A percentile compares a stretch with the other conserved stretches of the same genome.
Evolutionary conservation across 2,113 vertebrate species (phyloP).

Genomic region (Gallinago undulata): DNA sequence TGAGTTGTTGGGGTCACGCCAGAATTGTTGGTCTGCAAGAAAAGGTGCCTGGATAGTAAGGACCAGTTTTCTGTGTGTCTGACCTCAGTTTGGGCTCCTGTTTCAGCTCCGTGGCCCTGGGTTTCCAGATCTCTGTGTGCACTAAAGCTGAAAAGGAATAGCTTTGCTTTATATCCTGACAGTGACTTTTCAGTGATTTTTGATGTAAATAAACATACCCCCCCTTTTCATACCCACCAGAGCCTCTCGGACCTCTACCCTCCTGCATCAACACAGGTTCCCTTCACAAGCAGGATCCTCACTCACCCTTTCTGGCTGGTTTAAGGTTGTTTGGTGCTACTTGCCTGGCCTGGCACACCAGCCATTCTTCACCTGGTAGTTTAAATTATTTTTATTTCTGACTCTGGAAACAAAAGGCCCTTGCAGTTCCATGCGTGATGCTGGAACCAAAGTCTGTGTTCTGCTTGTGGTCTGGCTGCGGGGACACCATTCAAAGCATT

Average conservation of each 20-base stretch:
- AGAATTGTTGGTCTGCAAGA: fast-evolving
- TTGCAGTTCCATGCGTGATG: not conserved
- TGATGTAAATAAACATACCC: not conserved
- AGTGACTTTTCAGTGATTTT: not conserved
- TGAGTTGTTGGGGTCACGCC: not conserved
- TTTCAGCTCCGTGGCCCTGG: not conserved
- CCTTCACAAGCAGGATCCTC: not conserved
- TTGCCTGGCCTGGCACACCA: not conserved
- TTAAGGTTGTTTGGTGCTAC: not conserved
- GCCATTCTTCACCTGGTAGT: not conserved
- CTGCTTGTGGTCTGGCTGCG: not conserved
- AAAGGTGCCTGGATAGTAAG: not conserved
- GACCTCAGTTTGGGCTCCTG: not conserved
- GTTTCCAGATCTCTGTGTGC: not conserved
- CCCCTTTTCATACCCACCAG: not conserved
- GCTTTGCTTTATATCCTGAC: not conserved
- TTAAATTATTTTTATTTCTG: not conserved
- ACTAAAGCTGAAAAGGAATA: not conserved
- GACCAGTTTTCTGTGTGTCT: not conserved
- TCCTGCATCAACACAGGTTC: not conserved
- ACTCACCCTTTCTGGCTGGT: not conserved
- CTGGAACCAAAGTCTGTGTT: not conserved
- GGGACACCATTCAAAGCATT: not conserved
- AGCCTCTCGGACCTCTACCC: not conserved
- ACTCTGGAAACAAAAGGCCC: not conserved